Conservation (phyloP, 2,113 vertebrate genomes). For the Brachirus orientalis region DNA sequence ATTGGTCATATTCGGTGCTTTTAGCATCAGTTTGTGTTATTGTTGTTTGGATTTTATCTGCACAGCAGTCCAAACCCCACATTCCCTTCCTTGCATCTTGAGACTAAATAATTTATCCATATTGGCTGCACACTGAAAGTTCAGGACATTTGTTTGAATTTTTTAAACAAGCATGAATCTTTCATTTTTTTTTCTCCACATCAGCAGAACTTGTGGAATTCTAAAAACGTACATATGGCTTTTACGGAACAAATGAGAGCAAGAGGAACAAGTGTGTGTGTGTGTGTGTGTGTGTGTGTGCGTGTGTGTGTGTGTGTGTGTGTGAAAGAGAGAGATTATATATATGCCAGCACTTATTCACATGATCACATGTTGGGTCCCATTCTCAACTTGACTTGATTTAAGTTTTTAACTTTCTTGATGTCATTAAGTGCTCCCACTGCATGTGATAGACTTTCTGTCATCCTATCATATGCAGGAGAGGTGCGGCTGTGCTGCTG, state of each 20-base stretch:
- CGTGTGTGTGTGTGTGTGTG: conserved; percentile 2
- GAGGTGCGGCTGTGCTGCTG: conserved; percentile 17
- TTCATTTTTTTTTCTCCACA: conserved; percentile 74
- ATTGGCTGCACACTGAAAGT: conserved; percentile 71
- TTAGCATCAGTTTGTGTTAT: conserved; percentile 5
- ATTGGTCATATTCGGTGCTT: not conserved
- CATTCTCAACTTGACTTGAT: conserved; percentile 27
- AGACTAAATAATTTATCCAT: conserved; percentile 75
- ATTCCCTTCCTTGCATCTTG: conserved; percentile 58
- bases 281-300: conserved; percentile 6
- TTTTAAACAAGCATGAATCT: conserved; percentile 81
- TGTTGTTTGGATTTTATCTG: conserved; percentile 44
- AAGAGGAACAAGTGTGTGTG: not conserved
- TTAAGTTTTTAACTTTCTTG: not conserved
- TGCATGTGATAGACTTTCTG: conserved; percentile 23
- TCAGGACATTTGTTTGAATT: conserved; percentile 82
- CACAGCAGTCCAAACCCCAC: conserved; percentile 31
- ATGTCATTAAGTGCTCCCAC: not conserved
- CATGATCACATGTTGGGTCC: conserved; percentile 58
- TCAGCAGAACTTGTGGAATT: conserved; percentile 76
- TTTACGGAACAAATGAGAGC: conserved; percentile 43
- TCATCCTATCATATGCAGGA: conserved; percentile 11
- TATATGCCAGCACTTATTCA: conserved; percentile 71
- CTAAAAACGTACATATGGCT: conserved; percentile 70
- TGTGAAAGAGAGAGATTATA: conserved; percentile 33